Conservation (phyloP, 2,113 vertebrate species). For the Apeltes quadracus region DNA sequence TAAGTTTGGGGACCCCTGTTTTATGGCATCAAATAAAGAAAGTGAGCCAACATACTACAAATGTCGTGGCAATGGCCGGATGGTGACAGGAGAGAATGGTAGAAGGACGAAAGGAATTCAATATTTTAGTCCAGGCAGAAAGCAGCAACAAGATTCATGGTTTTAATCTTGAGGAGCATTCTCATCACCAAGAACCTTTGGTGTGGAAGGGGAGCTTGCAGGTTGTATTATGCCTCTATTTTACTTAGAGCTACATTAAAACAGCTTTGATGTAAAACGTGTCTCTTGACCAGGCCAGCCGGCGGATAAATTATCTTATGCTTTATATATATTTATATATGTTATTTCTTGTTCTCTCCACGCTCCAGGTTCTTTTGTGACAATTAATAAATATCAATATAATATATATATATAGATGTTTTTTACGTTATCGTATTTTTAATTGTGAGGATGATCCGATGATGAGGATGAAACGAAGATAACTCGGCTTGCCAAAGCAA, state of each 20-base stretch:
- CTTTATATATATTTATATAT: not conserved
- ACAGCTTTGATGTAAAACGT: not conserved
- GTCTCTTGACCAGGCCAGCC: not conserved
- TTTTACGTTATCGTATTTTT: no score
- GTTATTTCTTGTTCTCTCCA: not conserved
- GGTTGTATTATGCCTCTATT: not conserved
- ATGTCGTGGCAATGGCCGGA: not conserved
- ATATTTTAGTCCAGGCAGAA: not conserved
- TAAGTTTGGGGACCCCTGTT: no score
- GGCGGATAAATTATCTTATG: no score
- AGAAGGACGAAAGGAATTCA: not conserved
- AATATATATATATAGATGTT: not conserved
- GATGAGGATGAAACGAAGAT: no score
- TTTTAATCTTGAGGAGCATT: conserved; percentile 31
- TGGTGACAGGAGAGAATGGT: not conserved
- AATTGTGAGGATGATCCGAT: not conserved
- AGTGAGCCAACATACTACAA: not conserved
- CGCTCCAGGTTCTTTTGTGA: not conserved
- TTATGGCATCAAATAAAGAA: not conserved
- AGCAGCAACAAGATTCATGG: conserved; percentile 24
- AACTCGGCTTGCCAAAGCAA: no score
- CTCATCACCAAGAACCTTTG: conserved; percentile 2
- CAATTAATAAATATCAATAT: not conserved
- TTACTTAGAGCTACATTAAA: not conserved
- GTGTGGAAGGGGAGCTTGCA: not conserved